phyloP scores from a whole-genome alignment of 2,888 invertebrate species.

The Coecobrya sp. region DNA sequence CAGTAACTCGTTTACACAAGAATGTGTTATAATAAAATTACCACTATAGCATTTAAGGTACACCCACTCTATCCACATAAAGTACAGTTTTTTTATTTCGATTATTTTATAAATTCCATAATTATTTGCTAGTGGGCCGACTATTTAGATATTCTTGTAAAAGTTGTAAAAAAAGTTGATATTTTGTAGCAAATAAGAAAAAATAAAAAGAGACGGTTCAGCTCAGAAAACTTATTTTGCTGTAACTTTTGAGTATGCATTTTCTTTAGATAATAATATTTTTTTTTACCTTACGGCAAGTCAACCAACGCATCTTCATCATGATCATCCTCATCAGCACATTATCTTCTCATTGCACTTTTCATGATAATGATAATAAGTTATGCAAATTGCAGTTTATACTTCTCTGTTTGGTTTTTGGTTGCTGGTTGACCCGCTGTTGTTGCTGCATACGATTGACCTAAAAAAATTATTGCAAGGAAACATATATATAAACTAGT shows the following conservation, averaged over 20 bases:
- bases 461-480: slow-evolving; percentile 71
- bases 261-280: neutral
- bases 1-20: slow-evolving; percentile 21
- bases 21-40: neutral
- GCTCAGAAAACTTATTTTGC: neutral
- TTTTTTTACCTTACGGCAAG: slow-evolving; percentile 30
- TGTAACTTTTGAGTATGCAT: neutral
- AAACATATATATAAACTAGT: neutral
- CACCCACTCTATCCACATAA: neutral
- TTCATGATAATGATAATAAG: slow-evolving; percentile 60
- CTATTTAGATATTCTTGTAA: neutral
- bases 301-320: slow-evolving; percentile 66
- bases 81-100: neutral
- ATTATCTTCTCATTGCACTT: slow-evolving; percentile 52
- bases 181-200: neutral
- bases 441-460: slow-evolving; percentile 74
- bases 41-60: neutral
- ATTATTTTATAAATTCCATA: neutral
- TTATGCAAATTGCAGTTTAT: slow-evolving; percentile 65
- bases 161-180: neutral
- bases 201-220: neutral
- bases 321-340: slow-evolving; percentile 40
- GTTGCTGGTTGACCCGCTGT: slow-evolving; percentile 66
- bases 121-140: neutral
- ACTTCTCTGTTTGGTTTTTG: slow-evolving; percentile 58